Evolutionary conservation across 2,888 invertebrate genomes (phyloP).

Genomic region (Rhodophaea formosa): DNA sequence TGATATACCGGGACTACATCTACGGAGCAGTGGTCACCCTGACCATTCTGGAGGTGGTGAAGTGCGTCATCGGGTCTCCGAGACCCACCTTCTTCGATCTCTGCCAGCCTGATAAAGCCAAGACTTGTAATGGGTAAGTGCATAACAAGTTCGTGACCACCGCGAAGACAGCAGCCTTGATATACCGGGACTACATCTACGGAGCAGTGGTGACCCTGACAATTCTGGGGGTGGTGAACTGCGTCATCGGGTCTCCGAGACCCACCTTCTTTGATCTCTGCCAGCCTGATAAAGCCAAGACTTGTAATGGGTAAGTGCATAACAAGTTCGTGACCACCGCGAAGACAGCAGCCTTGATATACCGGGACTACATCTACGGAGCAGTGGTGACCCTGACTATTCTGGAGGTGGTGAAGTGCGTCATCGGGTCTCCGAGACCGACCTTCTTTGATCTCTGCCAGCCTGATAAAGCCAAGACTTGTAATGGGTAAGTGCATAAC

Average conservation of each 20-base stretch:
- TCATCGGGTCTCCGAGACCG: constrained; percentile 87
- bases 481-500: constrained; percentile 73
- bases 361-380: constrained; percentile 84
- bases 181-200: constrained; percentile 83
- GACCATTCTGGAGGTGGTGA: constrained; percentile 82
- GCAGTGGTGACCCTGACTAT: constrained; percentile 82
- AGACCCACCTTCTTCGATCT: constrained; percentile 89
- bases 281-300: constrained; percentile 83
- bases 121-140: constrained; percentile 81
- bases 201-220: constrained; percentile 83
- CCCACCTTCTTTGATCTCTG: constrained; percentile 90
- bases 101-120: constrained; percentile 84
- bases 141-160: constrained; percentile 53
- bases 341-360: constrained; percentile 72
- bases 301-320: constrained; percentile 79
- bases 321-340: constrained; percentile 58
- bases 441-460: constrained; percentile 88
- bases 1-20: constrained; percentile 83
- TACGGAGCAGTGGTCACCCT: constrained; percentile 83
- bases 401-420: constrained; percentile 83
- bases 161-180: constrained; percentile 64
- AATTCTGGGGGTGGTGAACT: constrained; percentile 83
- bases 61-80: constrained; percentile 86
- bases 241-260: constrained; percentile 85
- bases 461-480: constrained; percentile 84